Conservation (phyloP, 2,888 invertebrate species). For the Macropis europaea region DNA sequence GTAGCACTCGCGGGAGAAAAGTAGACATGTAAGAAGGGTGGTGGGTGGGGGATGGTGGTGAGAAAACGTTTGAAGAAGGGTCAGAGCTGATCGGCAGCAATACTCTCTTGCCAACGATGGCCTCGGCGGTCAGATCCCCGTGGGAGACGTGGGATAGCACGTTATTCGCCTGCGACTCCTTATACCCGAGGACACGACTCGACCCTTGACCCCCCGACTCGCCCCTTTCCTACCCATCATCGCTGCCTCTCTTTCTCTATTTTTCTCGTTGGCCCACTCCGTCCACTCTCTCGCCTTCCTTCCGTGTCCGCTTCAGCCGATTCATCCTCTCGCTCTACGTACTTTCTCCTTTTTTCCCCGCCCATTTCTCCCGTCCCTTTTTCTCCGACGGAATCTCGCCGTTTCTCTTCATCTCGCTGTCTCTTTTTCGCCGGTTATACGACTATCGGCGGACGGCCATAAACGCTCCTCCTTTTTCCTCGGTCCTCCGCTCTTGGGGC, state of each 20-base stretch:
- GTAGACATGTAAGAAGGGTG: constrained; percentile 46
- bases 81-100: constrained; percentile 59
- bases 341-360: not conserved
- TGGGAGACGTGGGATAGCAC: constrained; percentile 68
- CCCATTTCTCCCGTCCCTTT: not conserved
- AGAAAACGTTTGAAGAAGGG: constrained; percentile 60
- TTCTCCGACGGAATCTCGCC: not conserved
- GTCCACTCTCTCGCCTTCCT: not conserved
- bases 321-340: not conserved
- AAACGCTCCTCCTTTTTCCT: constrained; percentile 25
- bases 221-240: not conserved
- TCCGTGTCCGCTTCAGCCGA: not conserved
- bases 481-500: not conserved
- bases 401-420: constrained; percentile 12
- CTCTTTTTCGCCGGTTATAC: constrained; percentile 42
- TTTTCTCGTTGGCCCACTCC: not conserved
- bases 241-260: not conserved
- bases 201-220: constrained; percentile 44
- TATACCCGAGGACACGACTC: constrained; percentile 56
- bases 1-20: constrained; percentile 66
- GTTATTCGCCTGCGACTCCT: constrained; percentile 71
- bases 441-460: constrained; percentile 45
- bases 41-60: constrained; percentile 19
- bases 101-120: constrained; percentile 56
- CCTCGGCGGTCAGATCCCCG: constrained; percentile 60